Conservation (phyloP, 2,888 invertebrate species). For the Fragum whitleyi region DNA sequence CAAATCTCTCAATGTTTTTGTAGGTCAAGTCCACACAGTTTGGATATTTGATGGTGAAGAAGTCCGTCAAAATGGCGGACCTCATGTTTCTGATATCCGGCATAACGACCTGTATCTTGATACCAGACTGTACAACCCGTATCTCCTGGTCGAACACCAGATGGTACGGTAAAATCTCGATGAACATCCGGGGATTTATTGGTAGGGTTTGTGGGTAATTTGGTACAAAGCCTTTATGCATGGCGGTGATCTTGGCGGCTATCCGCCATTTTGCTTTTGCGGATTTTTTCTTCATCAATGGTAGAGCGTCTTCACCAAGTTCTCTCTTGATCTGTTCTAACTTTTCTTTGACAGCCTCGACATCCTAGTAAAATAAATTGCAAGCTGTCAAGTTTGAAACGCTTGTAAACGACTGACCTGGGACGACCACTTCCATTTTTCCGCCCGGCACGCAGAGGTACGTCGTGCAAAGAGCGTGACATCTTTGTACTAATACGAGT, state of each 20-base stretch:
- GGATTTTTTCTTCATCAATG: slow-evolving; percentile 68
- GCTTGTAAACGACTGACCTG: too few relatives aligned
- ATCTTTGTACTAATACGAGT: too few relatives aligned
- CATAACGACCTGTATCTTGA: slow-evolving; percentile 71
- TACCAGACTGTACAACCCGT: slow-evolving; percentile 74
- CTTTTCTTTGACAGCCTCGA: slow-evolving; percentile 72
- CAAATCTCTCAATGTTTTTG: slow-evolving; percentile 74
- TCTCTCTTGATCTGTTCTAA: slow-evolving; percentile 73
- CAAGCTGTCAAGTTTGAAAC: background rate
- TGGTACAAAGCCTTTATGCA: slow-evolving; percentile 74
- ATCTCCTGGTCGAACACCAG: slow-evolving; percentile 72
- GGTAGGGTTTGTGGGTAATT: slow-evolving; percentile 67
- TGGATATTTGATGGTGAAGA: slow-evolving; percentile 75
- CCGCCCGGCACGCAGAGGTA: too few relatives aligned
- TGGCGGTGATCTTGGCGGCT: slow-evolving; percentile 72
- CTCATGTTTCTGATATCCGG: slow-evolving; percentile 64
- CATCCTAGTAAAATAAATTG: slow-evolving; percentile 64
- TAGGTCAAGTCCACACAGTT: slow-evolving; percentile 72
- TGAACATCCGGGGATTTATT: slow-evolving; percentile 74
- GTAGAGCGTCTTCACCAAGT: slow-evolving; percentile 76
- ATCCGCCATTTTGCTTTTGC: slow-evolving; percentile 76
- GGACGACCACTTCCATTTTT: too few relatives aligned
- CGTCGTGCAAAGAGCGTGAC: too few relatives aligned
- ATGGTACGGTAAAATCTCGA: slow-evolving; percentile 78
- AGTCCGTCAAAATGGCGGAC: slow-evolving; percentile 62